A percentile compares a stretch with the other conserved stretches of the same genome.
phyloP scores from a whole-genome alignment of 2,797 vertebrate genomes.

The Tinamus major region DNA sequence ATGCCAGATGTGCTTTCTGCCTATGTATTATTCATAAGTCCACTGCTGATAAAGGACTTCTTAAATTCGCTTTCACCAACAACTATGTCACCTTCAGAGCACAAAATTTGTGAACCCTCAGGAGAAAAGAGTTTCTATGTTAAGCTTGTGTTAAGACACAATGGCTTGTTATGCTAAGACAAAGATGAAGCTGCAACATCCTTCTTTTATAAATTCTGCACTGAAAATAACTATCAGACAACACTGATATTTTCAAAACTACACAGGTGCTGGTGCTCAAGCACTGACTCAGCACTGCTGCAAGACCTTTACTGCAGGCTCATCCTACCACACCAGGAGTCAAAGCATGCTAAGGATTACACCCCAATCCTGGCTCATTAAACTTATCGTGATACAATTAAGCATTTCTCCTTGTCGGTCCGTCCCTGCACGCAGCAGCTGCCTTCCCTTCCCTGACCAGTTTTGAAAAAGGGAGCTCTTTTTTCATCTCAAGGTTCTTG shows the following conservation, averaged over 20 bases:
- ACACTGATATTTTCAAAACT: neutral
- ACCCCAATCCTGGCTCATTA: neutral
- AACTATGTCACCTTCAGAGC: neutral
- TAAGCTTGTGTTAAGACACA: neutral
- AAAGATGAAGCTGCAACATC: neutral
- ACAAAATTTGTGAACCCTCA: neutral
- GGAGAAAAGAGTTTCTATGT: neutral
- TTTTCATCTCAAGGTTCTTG: neutral
- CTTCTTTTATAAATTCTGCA: neutral
- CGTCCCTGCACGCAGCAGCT: neutral
- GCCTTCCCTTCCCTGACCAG: neutral
- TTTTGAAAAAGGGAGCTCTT: neutral
- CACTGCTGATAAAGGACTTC: neutral
- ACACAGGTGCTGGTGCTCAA: neutral
- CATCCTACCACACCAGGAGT: neutral
- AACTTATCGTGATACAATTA: neutral
- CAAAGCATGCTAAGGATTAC: neutral
- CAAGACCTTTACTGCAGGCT: neutral
- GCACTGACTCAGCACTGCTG: neutral
- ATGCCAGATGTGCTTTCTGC: neutral
- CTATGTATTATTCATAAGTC: neutral
- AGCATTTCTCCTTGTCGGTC: neutral
- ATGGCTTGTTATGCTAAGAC: neutral
- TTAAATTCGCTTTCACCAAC: neutral
- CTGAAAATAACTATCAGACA: neutral